A percentile compares a stretch with the other conserved stretches of the same genome.
These are phyloP conservation scores for Epirrita christyi DNA, from an alignment of 2,888 invertebrate species.

Conservation along the genomic window DNA sequence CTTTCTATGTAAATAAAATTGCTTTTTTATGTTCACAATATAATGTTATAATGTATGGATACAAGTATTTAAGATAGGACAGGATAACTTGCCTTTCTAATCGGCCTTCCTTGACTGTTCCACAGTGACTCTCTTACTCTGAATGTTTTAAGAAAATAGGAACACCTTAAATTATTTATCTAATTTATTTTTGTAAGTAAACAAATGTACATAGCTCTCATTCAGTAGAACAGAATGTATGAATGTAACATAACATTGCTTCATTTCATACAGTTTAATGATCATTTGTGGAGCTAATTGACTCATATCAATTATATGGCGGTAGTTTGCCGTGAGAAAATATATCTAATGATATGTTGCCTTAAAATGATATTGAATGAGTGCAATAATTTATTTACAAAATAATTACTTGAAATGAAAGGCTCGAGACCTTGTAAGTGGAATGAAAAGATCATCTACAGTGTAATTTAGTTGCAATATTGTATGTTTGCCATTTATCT, in stretches of 20 bases:
- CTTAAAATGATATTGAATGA: conserved; percentile 53
- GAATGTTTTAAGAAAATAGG: conserved; percentile 34
- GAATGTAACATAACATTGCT: conserved; percentile 21
- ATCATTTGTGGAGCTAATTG: conserved; percentile 40
- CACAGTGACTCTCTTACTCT: conserved; percentile 53
- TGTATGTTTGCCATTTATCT: conserved; percentile 49
- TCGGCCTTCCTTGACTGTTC: conserved; percentile 71
- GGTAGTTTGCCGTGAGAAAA: conserved; percentile 49
- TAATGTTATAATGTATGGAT: conserved; percentile 53
- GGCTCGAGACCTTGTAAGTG: conserved; percentile 44
- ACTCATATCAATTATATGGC: conserved; percentile 58
- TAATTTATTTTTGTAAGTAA: conserved; percentile 49
- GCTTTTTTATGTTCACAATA: conserved; percentile 69
- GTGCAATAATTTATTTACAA: conserved; percentile 54
- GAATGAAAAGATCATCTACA: conserved; percentile 37
- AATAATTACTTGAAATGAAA: conserved; percentile 48
- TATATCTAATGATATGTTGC: conserved; percentile 54
- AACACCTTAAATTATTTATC: conserved; percentile 52
- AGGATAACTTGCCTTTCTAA: conserved; percentile 74
- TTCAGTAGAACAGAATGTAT: conserved; percentile 12
- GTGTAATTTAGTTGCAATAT: conserved; percentile 50
- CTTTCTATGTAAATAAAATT: conserved; percentile 57
- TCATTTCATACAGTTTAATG: conserved; percentile 17
- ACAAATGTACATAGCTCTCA: conserved; percentile 44
- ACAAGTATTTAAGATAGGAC: conserved; percentile 55